phyloP scores from a whole-genome alignment of 2,797 vertebrate species.

The Gorsachius magnificus region DNA sequence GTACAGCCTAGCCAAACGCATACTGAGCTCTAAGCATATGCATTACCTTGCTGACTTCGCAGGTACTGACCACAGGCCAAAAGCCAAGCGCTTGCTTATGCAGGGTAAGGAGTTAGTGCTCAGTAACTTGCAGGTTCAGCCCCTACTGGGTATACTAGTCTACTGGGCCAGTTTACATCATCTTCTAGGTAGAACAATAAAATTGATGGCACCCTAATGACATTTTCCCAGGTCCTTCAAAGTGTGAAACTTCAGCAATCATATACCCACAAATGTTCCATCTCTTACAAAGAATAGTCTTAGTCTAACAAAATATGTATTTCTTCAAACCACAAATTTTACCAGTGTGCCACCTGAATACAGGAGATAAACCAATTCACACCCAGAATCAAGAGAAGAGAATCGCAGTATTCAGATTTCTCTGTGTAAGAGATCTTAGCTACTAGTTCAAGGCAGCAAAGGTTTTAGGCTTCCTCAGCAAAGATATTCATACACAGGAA shows the following conservation, averaged over 20 bases:
- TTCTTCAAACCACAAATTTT: background rate
- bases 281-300: background rate
- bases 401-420: background rate
- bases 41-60: background rate
- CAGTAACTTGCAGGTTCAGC: background rate
- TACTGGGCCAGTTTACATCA: background rate
- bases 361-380: background rate
- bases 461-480: background rate
- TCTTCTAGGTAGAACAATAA: background rate
- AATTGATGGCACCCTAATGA: background rate
- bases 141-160: too few species aligned
- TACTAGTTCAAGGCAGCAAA: background rate
- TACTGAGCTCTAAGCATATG: background rate
- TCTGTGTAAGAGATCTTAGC: background rate
- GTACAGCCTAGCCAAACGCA: background rate
- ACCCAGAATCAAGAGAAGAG: background rate
- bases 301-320: background rate
- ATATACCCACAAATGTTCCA: background rate
- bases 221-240: background rate
- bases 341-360: background rate
- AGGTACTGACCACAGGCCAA: background rate
- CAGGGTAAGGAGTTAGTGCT: background rate
- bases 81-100: background rate
- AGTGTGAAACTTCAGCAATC: background rate
- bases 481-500: background rate